phyloP scores from a whole-genome alignment of 1,140 invertebrate species.

The Drosophila ambigua region DNA sequence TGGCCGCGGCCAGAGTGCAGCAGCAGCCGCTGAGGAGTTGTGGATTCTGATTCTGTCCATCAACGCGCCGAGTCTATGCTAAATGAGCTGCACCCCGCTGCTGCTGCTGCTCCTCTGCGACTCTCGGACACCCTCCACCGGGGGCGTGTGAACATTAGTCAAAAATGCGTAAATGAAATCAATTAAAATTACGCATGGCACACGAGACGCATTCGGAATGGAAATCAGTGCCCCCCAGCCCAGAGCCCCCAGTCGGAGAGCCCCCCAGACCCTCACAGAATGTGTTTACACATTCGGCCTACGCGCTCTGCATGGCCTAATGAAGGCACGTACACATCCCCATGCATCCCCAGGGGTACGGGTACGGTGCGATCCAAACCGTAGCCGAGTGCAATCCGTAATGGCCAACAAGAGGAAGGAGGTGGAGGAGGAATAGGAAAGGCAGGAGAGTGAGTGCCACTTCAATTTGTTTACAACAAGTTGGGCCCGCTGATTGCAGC shows the following conservation, averaged over 20 bases:
- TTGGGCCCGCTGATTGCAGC: constrained; percentile 57
- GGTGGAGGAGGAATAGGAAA: background rate
- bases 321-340: constrained; percentile 63
- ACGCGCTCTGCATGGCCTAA: constrained; percentile 65
- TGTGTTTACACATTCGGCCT: constrained; percentile 63
- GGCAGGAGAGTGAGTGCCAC: constrained; percentile 46
- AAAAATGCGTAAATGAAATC: constrained; percentile 77
- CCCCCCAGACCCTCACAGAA: background rate
- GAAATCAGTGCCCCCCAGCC: constrained; percentile 16
- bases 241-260: too few species aligned
- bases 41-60: constrained; percentile 52
- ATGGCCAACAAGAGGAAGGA: constrained; percentile 25
- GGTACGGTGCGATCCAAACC: constrained; percentile 34
- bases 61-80: constrained; percentile 67
- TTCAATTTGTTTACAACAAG: constrained; percentile 76
- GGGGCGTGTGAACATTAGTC: constrained; percentile 65
- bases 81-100: constrained; percentile 62
- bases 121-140: background rate
- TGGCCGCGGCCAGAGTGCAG: constrained; percentile 2
- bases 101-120: background rate
- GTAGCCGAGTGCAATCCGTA: constrained; percentile 52
- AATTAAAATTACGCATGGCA: constrained; percentile 75
- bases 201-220: constrained; percentile 52
- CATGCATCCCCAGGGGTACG: constrained; percentile 30
- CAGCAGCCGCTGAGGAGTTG: constrained; percentile 45